phyloP scores from a whole-genome alignment of 2,113 vertebrate genomes.

The Lota lota region DNA sequence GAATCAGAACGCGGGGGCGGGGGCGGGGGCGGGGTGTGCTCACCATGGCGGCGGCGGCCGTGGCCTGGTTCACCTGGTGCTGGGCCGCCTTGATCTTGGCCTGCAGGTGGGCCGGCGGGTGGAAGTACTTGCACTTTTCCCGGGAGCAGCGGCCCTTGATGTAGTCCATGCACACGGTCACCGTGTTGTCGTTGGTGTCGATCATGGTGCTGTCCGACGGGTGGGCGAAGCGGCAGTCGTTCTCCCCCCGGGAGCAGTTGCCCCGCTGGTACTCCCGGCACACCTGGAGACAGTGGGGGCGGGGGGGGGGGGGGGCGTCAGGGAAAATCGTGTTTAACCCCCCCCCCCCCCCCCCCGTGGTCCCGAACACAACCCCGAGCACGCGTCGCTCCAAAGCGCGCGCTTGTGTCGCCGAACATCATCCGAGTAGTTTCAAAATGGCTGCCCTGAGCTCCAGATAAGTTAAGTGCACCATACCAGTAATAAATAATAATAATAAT shows the following conservation, averaged over 20 bases:
- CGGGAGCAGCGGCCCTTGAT: conserved; percentile 98
- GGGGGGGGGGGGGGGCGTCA: not conserved
- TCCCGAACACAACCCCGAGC: too few relatives aligned
- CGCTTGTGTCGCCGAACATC: too few relatives aligned
- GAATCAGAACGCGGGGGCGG: conserved; percentile 87
- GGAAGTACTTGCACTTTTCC: conserved; percentile 99
- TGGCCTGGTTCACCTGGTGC: conserved; percentile 99
- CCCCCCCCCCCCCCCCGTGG: too few relatives aligned
- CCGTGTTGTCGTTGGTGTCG: conserved; percentile 97
- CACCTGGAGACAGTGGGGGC: conserved; percentile 70
- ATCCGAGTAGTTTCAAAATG: too few relatives aligned
- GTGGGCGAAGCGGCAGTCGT: conserved; percentile 93
- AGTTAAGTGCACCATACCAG: too few relatives aligned
- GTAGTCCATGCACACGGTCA: conserved; percentile 99
- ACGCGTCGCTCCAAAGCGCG: too few relatives aligned
- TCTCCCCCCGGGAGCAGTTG: conserved; percentile 94
- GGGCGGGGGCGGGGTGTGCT: conserved; percentile 85
- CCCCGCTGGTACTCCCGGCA: conserved; percentile 97
- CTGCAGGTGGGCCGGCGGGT: conserved; percentile 96
- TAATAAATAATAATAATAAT: too few relatives aligned
- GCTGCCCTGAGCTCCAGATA: too few relatives aligned
- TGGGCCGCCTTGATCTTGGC: conserved; percentile 99
- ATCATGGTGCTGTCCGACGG: conserved; percentile 98
- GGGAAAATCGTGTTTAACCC: not conserved
- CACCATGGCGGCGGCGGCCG: conserved; percentile 96